Conservation (phyloP, 2,113 vertebrate genomes). For the Helogale parvula region DNA sequence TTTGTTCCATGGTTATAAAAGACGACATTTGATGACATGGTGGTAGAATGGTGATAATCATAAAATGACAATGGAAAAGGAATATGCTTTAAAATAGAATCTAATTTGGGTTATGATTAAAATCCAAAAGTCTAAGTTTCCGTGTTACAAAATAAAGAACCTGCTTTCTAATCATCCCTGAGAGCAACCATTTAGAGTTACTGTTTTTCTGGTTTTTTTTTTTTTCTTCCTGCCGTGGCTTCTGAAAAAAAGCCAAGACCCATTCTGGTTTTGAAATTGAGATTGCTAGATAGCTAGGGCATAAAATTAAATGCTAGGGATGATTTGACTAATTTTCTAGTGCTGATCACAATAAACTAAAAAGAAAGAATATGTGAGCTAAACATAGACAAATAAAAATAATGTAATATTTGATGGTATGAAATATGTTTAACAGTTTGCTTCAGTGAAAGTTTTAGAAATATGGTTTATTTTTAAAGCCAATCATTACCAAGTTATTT, state of each 20-base stretch:
- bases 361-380: not conserved
- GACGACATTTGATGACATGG: not conserved
- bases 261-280: conserved; percentile 43
- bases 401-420: not conserved
- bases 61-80: not conserved
- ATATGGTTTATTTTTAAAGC: not conserved
- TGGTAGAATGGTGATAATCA: not conserved
- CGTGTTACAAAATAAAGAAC: not conserved
- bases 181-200: not conserved
- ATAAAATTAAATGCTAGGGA: not conserved
- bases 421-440: not conserved
- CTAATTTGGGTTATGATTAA: not conserved
- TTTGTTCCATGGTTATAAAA: not conserved
- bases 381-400: not conserved
- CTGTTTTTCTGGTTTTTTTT: not conserved
- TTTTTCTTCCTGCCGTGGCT: not conserved
- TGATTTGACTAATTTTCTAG: not conserved
- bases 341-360: conserved; percentile 10
- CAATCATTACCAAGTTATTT: not conserved
- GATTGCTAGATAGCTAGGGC: not conserved
- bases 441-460: not conserved
- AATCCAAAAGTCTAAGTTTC: not conserved
- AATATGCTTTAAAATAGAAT: not conserved
- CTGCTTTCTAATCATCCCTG: not conserved
- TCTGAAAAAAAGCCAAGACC: not conserved